Conservation (phyloP, 1,140 invertebrate genomes). For the Bombus sibiricus region DNA sequence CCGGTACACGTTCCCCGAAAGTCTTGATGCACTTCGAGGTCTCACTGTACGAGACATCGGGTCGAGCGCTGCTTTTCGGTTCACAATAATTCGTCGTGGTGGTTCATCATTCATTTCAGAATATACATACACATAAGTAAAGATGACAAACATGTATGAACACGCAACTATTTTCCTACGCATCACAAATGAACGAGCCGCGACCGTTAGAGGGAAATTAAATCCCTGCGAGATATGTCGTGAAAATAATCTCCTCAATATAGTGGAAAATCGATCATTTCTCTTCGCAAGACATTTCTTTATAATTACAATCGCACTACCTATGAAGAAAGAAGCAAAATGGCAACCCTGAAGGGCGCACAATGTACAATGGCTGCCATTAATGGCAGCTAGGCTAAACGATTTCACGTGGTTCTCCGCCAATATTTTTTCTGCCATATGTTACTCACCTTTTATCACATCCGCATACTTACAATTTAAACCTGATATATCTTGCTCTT, state of each 20-base stretch:
- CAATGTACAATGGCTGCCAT: constrained; percentile 52
- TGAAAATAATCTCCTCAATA: no score
- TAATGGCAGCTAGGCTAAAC: constrained; percentile 25
- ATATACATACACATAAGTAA: constrained; percentile 5
- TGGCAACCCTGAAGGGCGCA: constrained; percentile 51
- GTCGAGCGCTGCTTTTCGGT: not conserved
- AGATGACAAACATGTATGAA: not conserved
- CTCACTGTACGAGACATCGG: not conserved
- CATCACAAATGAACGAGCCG: not conserved
- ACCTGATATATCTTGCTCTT: not conserved
- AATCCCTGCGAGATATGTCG: no score
- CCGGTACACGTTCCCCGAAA: not conserved
- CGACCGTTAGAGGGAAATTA: not conserved
- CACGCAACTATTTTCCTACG: constrained; percentile 14
- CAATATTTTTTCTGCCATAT: not conserved
- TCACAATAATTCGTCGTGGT: constrained; percentile 10
- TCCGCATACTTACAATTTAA: not conserved
- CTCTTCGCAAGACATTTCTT: not conserved
- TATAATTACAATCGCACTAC: constrained; percentile 25
- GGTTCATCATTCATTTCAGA: constrained; percentile 5
- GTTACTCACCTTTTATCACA: constrained; percentile 20
- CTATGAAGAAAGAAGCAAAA: constrained; percentile 26
- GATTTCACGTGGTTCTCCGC: constrained; percentile 20
- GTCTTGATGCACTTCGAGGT: constrained; percentile 4
- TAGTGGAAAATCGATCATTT: not conserved